phyloP scores from a whole-genome alignment of 1,140 invertebrate species.

The Xylocopa sonorina region DNA sequence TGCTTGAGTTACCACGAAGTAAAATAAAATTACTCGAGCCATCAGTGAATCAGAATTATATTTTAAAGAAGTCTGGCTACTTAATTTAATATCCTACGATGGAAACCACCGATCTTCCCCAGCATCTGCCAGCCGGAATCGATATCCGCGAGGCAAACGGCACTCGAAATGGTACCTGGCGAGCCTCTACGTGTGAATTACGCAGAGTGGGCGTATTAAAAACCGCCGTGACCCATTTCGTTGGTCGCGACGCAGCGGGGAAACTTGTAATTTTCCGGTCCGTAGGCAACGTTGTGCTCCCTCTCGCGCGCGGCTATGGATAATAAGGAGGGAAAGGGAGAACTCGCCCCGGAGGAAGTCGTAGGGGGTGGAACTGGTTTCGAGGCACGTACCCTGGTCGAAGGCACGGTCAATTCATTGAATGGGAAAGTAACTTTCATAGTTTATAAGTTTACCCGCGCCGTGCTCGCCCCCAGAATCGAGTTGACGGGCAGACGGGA shows the following conservation, averaged over 20 bases:
- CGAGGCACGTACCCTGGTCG: constrained; percentile 49
- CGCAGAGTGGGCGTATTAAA: not conserved
- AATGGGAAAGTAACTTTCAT: constrained; percentile 67
- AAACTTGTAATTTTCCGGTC: constrained; percentile 62
- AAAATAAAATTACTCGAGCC: too few relatives aligned
- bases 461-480: constrained; percentile 28
- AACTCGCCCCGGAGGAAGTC: not conserved
- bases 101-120: too few relatives aligned
- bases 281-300: constrained; percentile 41
- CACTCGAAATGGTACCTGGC: not conserved
- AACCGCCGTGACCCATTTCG: not conserved
- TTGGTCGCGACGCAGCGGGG: not conserved
- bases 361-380: constrained; percentile 55
- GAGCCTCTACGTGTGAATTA: not conserved
- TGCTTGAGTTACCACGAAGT: too few relatives aligned
- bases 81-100: too few relatives aligned
- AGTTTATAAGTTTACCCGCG: constrained; percentile 66
- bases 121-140: not conserved
- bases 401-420: constrained; percentile 63
- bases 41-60: too few relatives aligned
- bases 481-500: constrained; percentile 17
- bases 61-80: too few relatives aligned
- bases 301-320: constrained; percentile 46
- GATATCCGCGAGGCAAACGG: not conserved
- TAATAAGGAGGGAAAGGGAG: constrained; percentile 22